Percentiles rank a stretch among this genome's conserved stretches.
phyloP scores from a whole-genome alignment of 2,888 invertebrate genomes.

The Argyresthia goedartella region DNA sequence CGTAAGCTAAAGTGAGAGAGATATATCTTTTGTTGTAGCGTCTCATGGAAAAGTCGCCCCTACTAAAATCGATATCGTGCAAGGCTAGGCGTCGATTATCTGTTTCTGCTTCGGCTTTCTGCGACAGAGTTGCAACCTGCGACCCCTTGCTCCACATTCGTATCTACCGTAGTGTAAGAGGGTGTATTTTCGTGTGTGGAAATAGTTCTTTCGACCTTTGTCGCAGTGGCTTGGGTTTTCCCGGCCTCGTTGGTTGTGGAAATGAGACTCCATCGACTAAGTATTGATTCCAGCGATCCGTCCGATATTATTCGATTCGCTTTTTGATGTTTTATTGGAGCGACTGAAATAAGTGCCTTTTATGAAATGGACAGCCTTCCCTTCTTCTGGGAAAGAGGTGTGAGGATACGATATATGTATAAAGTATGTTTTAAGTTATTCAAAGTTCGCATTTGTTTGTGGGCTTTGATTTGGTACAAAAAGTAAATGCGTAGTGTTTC shows the following conservation, averaged over 20 bases:
- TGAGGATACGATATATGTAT: too few relatives aligned
- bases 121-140: conserved; percentile 15
- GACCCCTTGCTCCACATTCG: not conserved
- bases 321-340: not conserved
- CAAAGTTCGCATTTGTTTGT: too few relatives aligned
- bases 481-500: too few relatives aligned
- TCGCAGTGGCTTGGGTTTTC: conserved; percentile 8
- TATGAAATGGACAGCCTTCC: too few relatives aligned
- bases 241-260: conserved; percentile 2
- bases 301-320: conserved; percentile 7
- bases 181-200: not conserved
- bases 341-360: too few relatives aligned
- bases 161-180: not conserved
- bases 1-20: conserved; percentile 24
- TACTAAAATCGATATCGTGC: conserved; percentile 70
- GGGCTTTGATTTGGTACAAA: too few relatives aligned
- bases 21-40: conserved; percentile 19
- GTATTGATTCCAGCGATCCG: conserved; percentile 15
- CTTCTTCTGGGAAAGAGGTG: too few relatives aligned
- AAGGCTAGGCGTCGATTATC: conserved; percentile 71
- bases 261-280: conserved; percentile 9
- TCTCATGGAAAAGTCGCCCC: conserved; percentile 36
- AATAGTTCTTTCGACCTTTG: conserved; percentile 9
- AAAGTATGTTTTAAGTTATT: too few relatives aligned
- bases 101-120: conserved; percentile 22